Evolutionary conservation across 2,888 invertebrate genomes (phyloP).

Genomic region (Lasiommata megera): DNA sequence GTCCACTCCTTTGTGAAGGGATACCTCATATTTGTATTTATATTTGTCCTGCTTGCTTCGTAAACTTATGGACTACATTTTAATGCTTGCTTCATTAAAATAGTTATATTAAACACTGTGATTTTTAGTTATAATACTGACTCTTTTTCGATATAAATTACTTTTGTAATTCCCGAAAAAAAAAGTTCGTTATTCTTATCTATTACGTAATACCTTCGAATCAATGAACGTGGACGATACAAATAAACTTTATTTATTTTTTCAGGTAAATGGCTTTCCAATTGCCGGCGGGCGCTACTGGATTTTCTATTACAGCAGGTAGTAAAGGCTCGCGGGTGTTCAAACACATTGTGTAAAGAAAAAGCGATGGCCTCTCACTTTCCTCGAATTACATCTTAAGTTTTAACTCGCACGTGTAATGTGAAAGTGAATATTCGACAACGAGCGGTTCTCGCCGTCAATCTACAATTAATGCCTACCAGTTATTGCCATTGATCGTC

Average conservation of each 20-base stretch:
- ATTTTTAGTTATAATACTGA: no score
- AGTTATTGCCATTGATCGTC: slow-evolving; percentile 49
- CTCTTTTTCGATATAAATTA: no score
- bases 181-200: no score
- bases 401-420: slow-evolving; percentile 50
- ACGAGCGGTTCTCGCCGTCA: slow-evolving; percentile 47
- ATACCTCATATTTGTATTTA: no score
- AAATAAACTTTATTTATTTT: slow-evolving; percentile 32
- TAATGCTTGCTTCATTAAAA: no score
- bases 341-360: slow-evolving; percentile 66
- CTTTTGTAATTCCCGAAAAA: no score
- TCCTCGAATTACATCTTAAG: slow-evolving; percentile 60
- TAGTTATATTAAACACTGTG: no score
- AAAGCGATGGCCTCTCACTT: slow-evolving; percentile 71
- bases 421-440: slow-evolving; percentile 67
- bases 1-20: no score
- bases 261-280: slow-evolving; percentile 46
- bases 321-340: slow-evolving; percentile 18
- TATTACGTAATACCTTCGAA: not conserved
- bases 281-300: slow-evolving; percentile 23
- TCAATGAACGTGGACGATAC: not conserved
- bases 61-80: no score
- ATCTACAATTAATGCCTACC: slow-evolving; percentile 45
- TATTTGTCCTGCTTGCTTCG: no score
- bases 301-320: slow-evolving; percentile 22